Conservation (phyloP, 2,113 vertebrate genomes). For the Coreoperca whiteheadi region DNA sequence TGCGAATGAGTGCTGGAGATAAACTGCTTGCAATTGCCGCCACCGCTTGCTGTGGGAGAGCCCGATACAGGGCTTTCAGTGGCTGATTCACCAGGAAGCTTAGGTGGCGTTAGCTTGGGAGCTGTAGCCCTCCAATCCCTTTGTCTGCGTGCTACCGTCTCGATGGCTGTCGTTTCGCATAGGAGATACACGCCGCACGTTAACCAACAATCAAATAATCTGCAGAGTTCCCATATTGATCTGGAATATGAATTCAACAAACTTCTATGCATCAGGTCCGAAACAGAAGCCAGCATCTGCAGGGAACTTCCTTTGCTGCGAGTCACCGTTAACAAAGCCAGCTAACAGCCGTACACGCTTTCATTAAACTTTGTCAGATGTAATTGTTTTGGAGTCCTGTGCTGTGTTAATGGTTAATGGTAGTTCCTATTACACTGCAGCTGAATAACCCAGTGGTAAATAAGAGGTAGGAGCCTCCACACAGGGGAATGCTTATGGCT, state of each 20-base stretch:
- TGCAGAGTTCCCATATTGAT: background rate
- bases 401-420: background rate
- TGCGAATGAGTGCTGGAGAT: background rate
- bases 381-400: background rate
- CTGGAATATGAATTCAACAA: background rate
- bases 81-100: constrained; percentile 26
- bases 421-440: background rate
- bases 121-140: constrained; percentile 70
- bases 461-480: background rate
- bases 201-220: background rate
- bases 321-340: constrained; percentile 41
- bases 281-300: background rate
- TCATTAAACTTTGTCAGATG: constrained; percentile 46
- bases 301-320: background rate
- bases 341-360: constrained; percentile 8
- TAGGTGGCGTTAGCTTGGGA: constrained; percentile 51
- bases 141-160: constrained; percentile 75
- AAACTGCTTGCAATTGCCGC: background rate
- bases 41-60: background rate
- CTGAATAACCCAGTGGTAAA: constrained; percentile 1
- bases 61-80: background rate
- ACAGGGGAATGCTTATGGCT: background rate
- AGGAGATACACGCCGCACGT: constrained; percentile 40
- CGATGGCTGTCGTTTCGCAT: constrained; percentile 68
- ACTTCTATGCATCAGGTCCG: too few relatives aligned